Evolutionary conservation across 2,113 vertebrate species (phyloP), one percentile per base, ranked within the genome.

Genomic region (Crypturellus undulatus): DNA sequence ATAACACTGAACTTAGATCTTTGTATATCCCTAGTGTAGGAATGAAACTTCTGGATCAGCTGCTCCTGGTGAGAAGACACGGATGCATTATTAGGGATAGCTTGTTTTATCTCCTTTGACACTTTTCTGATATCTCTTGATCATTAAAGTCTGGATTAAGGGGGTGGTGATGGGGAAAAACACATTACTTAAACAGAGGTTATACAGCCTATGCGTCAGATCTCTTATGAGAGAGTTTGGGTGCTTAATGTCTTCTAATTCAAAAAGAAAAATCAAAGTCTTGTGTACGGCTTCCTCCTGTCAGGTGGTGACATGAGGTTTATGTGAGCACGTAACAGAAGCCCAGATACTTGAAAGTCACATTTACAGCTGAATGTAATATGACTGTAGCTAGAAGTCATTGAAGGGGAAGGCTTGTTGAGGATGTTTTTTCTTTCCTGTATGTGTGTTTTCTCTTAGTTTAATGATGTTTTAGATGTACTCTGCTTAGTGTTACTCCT

Each of bases 231-330:
- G 72, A 56, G 71, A 83, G 54, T 94, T 84, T 93, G 84, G 49
- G 69, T 93, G 84, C 90, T 90, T 91, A 90, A 92, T 89, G 69
- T 95, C 54, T 95, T 68, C 69, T 78, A 81, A 96, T 90, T 94
- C 90, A 94, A 91, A 97, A 90, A 92, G 87, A 86, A 78, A 93
- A 93, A 94, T 90, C 91, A 87, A 96, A 96, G 76, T 86, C 73
- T 87, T 93, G 70, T 87, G 54, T 92, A 80, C 56, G 59, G 84
- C 90, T 96, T 95, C 67, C 24, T 85, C 64, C 84, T 96, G 87
- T 95, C 92, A 92, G 89, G 67, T 91, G 87, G 42, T 2, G 26
- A 84, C 72, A 91, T 60, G 89, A 87, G 38, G 80, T 93, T 83
- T 80, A 86, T 72, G 71, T 75, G 56, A 68, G 45, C 17, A 12